These are phyloP conservation scores for Harpagoxenus sublaevis DNA, from an alignment of 2,888 invertebrate genomes.

Conservation along the genomic window DNA sequence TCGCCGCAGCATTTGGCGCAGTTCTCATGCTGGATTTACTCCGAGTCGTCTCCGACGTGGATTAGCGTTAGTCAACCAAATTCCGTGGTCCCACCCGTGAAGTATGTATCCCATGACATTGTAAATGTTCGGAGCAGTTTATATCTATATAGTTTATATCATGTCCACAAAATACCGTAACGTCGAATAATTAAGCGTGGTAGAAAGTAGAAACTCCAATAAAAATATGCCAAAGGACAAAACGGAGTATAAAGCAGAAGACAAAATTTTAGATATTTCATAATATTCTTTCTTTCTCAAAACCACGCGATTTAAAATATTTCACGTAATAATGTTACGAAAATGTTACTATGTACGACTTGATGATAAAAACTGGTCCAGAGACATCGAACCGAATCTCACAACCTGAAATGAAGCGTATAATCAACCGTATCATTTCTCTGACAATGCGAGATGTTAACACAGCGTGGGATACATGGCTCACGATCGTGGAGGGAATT, in stretches of 20 bases:
- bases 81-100: conserved; percentile 1
- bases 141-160: not conserved
- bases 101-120: not conserved
- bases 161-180: too few species aligned
- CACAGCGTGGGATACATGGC: not conserved
- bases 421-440: not conserved
- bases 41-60: conserved; percentile 5
- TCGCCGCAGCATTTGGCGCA: conserved; percentile 8
- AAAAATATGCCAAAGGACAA: not conserved
- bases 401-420: not conserved
- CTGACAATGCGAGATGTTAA: not conserved
- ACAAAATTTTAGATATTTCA: not conserved
- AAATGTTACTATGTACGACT: not conserved
- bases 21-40: not conserved
- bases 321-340: not conserved
- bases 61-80: conserved; percentile 2
- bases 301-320: not conserved
- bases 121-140: not conserved
- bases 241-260: not conserved
- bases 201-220: not conserved
- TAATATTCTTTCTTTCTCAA: not conserved
- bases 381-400: not conserved
- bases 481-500: conserved; percentile 16
- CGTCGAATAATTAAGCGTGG: not conserved
- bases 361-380: not conserved